These are phyloP conservation scores for Coilia nasus DNA, from an alignment of 2,797 vertebrate species.

Conservation along the genomic window DNA sequence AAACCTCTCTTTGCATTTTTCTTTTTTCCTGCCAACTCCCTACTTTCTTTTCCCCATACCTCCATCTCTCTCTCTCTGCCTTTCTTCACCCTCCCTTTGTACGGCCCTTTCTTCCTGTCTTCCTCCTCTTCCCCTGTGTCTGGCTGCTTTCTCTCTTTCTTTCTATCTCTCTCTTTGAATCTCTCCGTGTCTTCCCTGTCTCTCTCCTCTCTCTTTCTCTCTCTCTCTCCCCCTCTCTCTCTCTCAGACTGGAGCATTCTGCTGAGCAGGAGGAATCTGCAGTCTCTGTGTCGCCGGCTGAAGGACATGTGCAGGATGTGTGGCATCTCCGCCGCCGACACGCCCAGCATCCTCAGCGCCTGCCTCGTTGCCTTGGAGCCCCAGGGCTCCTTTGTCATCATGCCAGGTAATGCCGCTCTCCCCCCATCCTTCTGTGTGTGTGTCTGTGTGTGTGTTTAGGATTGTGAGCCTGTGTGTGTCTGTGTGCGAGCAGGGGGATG, in stretches of 20 bases:
- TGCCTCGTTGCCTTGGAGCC: conserved; percentile 98
- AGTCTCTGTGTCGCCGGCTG: conserved; percentile 92
- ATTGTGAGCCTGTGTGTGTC: not conserved
- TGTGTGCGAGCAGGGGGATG: not conserved
- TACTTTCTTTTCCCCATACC: not conserved
- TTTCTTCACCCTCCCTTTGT: not conserved
- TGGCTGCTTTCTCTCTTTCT: not conserved
- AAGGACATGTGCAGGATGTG: conserved; percentile 99
- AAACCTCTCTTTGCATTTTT: no score
- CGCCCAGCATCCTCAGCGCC: conserved; percentile 96
- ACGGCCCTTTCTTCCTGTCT: not conserved
- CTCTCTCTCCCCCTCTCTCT: not conserved
- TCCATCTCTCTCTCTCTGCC: not conserved
- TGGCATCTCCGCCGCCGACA: conserved; percentile 96
- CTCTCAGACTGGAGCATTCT: conserved; percentile 94
- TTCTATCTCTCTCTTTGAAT: not conserved
- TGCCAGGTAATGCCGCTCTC: conserved; percentile 85
- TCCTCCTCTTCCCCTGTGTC: no score
- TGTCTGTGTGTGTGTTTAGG: no score
- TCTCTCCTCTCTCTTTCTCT: not conserved
- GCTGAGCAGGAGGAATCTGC: conserved; percentile 94
- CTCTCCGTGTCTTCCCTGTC: not conserved
- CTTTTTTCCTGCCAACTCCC: not conserved
- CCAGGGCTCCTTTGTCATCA: conserved; percentile 97
- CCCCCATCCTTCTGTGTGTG: conserved; percentile 3